Base-by-base conservation (phyloP, 1,140 invertebrate species). In the Ostrea denselamellosa region DNA sequence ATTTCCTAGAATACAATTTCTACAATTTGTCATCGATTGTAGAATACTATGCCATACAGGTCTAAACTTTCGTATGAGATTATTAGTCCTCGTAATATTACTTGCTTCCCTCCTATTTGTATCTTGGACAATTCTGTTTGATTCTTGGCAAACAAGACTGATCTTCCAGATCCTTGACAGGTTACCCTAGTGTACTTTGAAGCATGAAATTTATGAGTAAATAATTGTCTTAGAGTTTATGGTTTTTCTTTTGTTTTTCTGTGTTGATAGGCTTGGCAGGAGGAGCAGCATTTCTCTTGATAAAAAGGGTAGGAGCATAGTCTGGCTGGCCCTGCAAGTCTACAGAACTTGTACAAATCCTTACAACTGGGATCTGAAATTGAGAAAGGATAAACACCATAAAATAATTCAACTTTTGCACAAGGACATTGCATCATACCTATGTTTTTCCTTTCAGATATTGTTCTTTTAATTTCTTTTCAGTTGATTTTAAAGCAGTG, bases 221-320 rank as follows among this genome's bases (percentile, higher is more conserved):
- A 34, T 77, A 12, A 77, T 9, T 28, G 3, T 62, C 7, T 62
- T 62, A 34, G 25, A 77, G 28, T 28, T 77, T 77, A 77, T 77
- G 68, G 68, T 34, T 77, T 77, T 77, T 77, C 25, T 77, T 77
- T 77, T 12, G 68, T 77, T 77, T 77, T 77, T 77, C 68, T 77
- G 14, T 77, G 68, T 77, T 77, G 68, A 77, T 77, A 77, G 34
- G 68, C 28, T 17, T 77, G 68, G 25, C 68, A 77, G 22, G 68
- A 77, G 68, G 68, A 77, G 25, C 68, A 77, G 25, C 68, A 77
- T 7, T 77, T 77, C 28, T 77, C 68, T 77, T 77, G 28, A 25
- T 77, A 77, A 34, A 77, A 77, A 4, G 68, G 68, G 17, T 77
- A 77, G 12, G 68, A 77, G 28, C 68, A 77, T 10, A 77, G 68